Evolutionary conservation across 2,888 invertebrate species (phyloP).

Genomic region (Chesias legatella): DNA sequence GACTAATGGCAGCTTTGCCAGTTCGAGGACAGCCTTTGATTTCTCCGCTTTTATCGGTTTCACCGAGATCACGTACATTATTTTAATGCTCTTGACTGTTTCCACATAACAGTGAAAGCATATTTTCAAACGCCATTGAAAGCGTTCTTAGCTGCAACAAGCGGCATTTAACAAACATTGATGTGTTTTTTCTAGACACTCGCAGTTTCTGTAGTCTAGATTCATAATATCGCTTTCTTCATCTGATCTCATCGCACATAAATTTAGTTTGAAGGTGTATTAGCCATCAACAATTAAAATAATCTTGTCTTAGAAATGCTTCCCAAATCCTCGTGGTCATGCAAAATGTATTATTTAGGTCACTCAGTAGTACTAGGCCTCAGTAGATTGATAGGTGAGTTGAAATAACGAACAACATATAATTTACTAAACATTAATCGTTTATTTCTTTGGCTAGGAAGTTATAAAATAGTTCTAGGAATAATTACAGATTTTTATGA

Average conservation of each 20-base stretch:
- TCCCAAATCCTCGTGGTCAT: no score
- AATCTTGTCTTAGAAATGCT: no score
- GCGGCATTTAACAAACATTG: slow-evolving; percentile 20
- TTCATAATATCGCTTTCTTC: no score
- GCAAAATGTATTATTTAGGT: no score
- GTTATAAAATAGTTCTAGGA: background rate
- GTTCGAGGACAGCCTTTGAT: slow-evolving; percentile 1
- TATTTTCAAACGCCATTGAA: slow-evolving; percentile 33
- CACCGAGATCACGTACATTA: slow-evolving; percentile 9
- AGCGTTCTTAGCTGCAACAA: slow-evolving; percentile 37
- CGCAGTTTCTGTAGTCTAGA: no score
- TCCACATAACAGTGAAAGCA: slow-evolving; percentile 21
- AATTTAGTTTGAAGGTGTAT: no score
- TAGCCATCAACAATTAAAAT: no score
- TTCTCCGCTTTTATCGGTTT: slow-evolving; percentile 8
- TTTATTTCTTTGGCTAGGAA: slow-evolving; percentile 29
- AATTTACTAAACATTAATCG: slow-evolving; percentile 3
- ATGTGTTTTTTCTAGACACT: slow-evolving; percentile 1
- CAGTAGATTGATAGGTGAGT: no score
- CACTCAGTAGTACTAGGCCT: no score
- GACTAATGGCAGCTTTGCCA: no score
- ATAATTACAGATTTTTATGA: slow-evolving; percentile 1
- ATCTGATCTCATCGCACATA: no score
- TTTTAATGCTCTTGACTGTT: slow-evolving; percentile 8
- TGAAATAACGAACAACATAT: background rate